A percentile compares a stretch with the other conserved stretches of the same genome.
Evolutionary conservation across 2,888 invertebrate species (phyloP).

Genomic region (Strigamia transsilvanica): DNA sequence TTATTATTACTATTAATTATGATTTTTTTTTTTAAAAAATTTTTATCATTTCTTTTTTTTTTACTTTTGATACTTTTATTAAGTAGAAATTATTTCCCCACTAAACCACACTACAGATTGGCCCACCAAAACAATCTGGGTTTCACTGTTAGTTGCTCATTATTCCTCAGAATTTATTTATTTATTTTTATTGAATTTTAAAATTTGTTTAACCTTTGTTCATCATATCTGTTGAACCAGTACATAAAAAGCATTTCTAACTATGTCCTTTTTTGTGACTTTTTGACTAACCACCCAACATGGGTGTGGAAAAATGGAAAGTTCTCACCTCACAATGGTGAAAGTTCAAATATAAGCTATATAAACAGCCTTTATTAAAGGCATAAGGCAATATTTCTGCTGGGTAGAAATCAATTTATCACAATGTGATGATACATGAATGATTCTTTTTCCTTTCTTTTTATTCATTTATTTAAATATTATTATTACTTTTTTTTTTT

Average conservation of each 20-base stretch:
- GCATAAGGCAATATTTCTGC: conserved; percentile 43
- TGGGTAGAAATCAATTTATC: conserved; percentile 5
- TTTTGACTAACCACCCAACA: conserved; percentile 52
- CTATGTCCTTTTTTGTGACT: conserved; percentile 21
- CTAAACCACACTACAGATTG: conserved; percentile 54
- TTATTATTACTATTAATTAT: no score
- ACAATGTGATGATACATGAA: conserved; percentile 29
- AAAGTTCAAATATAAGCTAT: conserved; percentile 44
- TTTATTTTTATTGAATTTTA: background rate
- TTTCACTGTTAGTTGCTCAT: conserved; percentile 32
- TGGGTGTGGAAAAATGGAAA: conserved; percentile 36
- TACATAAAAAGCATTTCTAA: conserved; percentile 32
- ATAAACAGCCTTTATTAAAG: conserved; percentile 54
- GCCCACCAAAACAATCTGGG: conserved; percentile 54
- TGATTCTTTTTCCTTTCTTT: background rate
- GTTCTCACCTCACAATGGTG: conserved; percentile 53
- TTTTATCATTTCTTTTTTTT: no score
- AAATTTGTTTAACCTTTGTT: conserved; percentile 9
- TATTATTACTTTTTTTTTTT: background rate
- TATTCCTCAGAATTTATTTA: background rate
- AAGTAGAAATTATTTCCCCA: conserved; percentile 40
- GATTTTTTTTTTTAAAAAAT: background rate
- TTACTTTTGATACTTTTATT: conserved; percentile 22
- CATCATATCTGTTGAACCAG: conserved; percentile 28
- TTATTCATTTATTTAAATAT: no score